These are phyloP conservation scores for Pyrrhura leucotis DNA, from an alignment of 2,797 vertebrate species.

Conservation along the genomic window DNA sequence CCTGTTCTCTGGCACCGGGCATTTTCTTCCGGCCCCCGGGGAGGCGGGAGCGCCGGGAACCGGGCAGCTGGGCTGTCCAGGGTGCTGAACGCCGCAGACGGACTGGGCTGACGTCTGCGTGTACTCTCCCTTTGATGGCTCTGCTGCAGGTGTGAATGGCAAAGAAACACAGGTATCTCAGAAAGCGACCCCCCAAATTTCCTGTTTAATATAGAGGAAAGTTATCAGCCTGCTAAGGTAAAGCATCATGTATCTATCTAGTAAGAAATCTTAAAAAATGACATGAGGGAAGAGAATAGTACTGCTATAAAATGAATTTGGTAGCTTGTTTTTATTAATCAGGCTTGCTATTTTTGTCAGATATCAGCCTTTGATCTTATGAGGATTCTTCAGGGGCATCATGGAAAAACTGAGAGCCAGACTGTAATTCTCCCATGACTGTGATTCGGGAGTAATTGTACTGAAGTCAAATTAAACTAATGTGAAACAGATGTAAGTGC, in stretches of 20 bases:
- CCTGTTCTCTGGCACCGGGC: too few relatives aligned
- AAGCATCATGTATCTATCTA: neutral
- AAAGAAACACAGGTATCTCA: neutral
- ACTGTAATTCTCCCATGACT: constrained; percentile 26
- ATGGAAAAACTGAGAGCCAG: constrained; percentile 19
- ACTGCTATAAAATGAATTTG: neutral
- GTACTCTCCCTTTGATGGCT: neutral
- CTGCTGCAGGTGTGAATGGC: neutral
- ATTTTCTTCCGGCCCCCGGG: neutral
- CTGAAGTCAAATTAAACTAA: constrained; percentile 52
- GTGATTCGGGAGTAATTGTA: constrained; percentile 54
- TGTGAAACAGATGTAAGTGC: constrained; percentile 40
- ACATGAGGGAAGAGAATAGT: neutral
- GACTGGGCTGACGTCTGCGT: neutral
- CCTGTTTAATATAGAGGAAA: neutral
- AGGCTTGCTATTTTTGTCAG: constrained; percentile 43
- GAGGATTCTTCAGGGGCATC: neutral
- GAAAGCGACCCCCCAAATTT: neutral
- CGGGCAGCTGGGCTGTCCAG: constrained; percentile 46
- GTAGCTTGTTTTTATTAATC: constrained; percentile 26
- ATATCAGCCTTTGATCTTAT: constrained; percentile 35
- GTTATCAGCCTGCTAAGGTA: neutral
- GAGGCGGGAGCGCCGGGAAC: rapidly evolving
- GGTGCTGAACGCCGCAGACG: constrained; percentile 47
- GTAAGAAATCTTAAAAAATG: neutral